Evolutionary conservation across 2,797 vertebrate species (phyloP), one percentile per base, ranked within the genome.

Genomic region (Mormyrus hasselquistii): DNA sequence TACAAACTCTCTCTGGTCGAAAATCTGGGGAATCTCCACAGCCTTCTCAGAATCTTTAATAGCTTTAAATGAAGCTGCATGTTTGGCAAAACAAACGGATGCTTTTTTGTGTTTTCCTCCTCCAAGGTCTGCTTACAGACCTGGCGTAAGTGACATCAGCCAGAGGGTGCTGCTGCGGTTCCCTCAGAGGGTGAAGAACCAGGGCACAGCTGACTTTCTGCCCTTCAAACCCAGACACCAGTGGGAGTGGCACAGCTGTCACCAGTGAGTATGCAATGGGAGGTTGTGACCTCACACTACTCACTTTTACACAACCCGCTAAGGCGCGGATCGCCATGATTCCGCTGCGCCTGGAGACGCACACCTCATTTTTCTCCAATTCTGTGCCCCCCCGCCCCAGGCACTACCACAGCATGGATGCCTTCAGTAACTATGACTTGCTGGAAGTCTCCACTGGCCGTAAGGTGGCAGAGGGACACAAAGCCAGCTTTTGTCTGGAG

Each of bases 321-420:
- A 19, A 44, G 73, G 16, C 5, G 38, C 73, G 3, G 73, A 19
- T 16, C 2, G 7, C 16, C 7, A 47, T n/a, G 73, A 79, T 47
- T 47, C 38, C 19, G 1, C 38, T 79, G 73, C 7, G n/a, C 41
- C 34, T 4, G 0, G 16, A 34, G 29, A 34, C 29, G 29, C 65
- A 34, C 62, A 2, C 12, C 10, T 10, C 12, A 69, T 59, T 91
- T 38, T n/a, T 38, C 16, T 1, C 0, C 4, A 73, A 52, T 49
- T n/a, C 47, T 69, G 25, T 69, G 14, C 52, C 44, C 16, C 3
- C 49, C 59, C 62, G 34, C 53, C 41, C 19, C 87, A 97, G 97
- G 91, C 97, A 97, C 90, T 97, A 95, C 92, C 97, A 97, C 94
- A 97, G 97, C 93, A 97, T 97, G 97, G 97, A 97, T 3, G 96